Evolutionary conservation across 2,797 vertebrate species (phyloP).

Genomic region (Streptopelia turtur): DNA sequence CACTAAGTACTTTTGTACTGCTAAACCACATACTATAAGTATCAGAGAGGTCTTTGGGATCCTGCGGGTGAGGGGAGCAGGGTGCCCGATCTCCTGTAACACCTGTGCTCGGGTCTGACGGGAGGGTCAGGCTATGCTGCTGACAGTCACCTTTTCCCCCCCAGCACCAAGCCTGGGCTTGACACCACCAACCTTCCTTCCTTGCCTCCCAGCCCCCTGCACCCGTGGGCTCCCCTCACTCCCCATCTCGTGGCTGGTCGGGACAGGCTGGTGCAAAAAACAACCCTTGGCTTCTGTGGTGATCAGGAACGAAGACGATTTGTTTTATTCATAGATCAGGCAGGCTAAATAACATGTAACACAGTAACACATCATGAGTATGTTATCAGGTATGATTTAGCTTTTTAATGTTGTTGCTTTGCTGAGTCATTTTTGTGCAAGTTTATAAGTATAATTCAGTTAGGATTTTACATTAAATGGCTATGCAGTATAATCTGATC

Average conservation of each 20-base stretch:
- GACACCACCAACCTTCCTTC: not conserved
- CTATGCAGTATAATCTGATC: not conserved
- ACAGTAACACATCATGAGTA: not conserved
- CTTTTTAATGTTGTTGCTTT: not conserved
- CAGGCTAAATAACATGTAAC: fast-evolving
- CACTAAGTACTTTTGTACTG: not conserved
- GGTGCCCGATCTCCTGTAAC: fast-evolving
- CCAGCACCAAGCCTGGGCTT: not conserved
- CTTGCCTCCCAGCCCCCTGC: too few species aligned
- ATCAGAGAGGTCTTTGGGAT: not conserved
- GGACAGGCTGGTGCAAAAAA: not conserved
- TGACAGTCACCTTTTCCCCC: too few species aligned
- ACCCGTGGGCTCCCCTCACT: not conserved
- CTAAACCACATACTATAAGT: not conserved
- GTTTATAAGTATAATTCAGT: not conserved
- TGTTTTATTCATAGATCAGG: not conserved
- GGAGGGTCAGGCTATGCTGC: not conserved
- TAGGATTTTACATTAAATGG: not conserved
- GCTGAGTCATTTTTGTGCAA: not conserved
- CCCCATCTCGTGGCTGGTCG: not conserved
- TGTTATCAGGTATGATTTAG: not conserved
- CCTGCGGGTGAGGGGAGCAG: not conserved
- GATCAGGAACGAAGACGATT: fast-evolving
- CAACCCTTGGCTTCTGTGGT: not conserved
- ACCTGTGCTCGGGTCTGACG: not conserved